Evolutionary conservation across 2,113 vertebrate genomes (phyloP), one percentile per base, ranked within the genome.

Genomic region (Syngnathus floridae): DNA sequence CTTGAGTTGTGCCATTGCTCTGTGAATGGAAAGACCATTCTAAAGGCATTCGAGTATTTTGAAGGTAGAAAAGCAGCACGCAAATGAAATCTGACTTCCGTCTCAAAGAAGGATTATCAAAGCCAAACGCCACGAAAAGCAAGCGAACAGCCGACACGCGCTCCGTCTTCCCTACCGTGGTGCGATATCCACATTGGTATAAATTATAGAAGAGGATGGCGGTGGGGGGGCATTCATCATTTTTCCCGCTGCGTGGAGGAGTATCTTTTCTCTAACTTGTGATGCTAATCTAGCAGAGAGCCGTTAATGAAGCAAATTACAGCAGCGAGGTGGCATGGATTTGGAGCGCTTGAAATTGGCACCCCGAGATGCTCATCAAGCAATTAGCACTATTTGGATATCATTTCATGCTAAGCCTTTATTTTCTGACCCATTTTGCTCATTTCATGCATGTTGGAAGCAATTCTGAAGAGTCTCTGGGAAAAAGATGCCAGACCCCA

Each of bases 281-380:
- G 73, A 62, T 65, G 71, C 61, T 10, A 82, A 72, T 76, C 58
- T 65, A 65, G 64, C 69, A 5, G 70, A 54, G 57, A 67, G 62
- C 46, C 73, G 68, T 78, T 84, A 78, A 84, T 77, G 76, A 81
- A 74, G 63, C 66, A 70, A 73, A 82, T 81, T 81, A 81, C 71
- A 64, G 74, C 46, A 7, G 62, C 69, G 75, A 73, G 75, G 78
- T 80, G 74, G 77, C 83, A 77, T 78, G 70, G 79, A 69, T 76
- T 77, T 76, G 43, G 71, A 75, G 69, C 67, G 80, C 74, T 82
- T 81, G 66, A 83, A 87, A 87, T 84, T 66, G 74, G 71, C 77
- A 78, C 74, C 78, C 58, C 63, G 79, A 77, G 82, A 87, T 79
- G 81, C 82, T 86, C 77, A 84, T 84, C 78, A 85, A 83, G 80